Evolutionary conservation across 2,888 invertebrate species (phyloP).

Genomic region (Busseola fusca): DNA sequence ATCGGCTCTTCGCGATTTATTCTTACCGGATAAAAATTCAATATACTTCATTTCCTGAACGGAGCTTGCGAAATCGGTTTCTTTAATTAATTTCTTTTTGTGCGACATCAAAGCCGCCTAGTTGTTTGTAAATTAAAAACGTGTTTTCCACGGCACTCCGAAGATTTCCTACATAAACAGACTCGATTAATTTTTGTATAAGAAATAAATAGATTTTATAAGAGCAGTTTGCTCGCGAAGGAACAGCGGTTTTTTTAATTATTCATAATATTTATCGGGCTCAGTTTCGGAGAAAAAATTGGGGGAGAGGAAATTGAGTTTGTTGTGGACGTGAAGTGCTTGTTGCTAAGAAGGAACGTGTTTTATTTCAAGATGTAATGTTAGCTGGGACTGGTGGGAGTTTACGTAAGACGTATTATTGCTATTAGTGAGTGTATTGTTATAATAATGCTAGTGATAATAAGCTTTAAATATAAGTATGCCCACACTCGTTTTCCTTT

Average conservation of each 20-base stretch:
- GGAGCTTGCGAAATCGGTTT: constrained; percentile 54
- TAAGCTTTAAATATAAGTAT: not conserved
- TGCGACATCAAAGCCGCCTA: constrained; percentile 57
- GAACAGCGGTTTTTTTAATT: constrained; percentile 55
- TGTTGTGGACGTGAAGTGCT: constrained; percentile 34
- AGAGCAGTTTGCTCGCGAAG: constrained; percentile 39
- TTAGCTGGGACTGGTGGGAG: not conserved
- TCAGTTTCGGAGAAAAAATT: constrained; percentile 43
- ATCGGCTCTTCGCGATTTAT: constrained; percentile 68
- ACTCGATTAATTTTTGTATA: constrained; percentile 60
- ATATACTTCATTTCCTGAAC: constrained; percentile 65
- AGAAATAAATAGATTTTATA: constrained; percentile 56
- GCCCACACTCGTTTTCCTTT: not conserved
- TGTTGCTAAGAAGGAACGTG: constrained; percentile 18
- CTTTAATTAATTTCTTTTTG: constrained; percentile 67
- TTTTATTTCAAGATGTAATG: constrained; percentile 23
- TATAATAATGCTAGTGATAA: not conserved
- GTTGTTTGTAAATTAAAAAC: constrained; percentile 74
- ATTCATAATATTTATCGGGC: constrained; percentile 60
- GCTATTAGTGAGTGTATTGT: constrained; percentile 4
- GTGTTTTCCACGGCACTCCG: constrained; percentile 62
- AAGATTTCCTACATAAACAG: constrained; percentile 66
- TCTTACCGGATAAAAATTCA: constrained; percentile 65
- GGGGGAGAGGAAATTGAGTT: constrained; percentile 55
- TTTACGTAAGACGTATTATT: not conserved